Conservation (phyloP, 2,113 vertebrate genomes). For the Tragelaphus scriptus region DNA sequence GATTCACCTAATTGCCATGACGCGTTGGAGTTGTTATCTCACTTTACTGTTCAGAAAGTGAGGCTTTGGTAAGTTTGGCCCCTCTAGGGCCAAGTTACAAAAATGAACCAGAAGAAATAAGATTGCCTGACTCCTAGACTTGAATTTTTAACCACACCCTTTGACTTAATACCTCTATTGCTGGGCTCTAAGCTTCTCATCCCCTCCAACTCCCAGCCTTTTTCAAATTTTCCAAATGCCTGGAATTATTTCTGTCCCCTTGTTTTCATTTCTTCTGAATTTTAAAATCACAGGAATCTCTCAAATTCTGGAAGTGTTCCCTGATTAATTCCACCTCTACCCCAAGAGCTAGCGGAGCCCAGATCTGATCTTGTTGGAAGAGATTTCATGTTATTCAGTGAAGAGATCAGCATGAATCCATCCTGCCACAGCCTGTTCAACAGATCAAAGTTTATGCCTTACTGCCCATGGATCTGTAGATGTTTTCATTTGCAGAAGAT, state of each 20-base stretch:
- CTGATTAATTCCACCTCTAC: constrained; percentile 53
- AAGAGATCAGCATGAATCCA: neutral
- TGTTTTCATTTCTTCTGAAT: constrained; percentile 48
- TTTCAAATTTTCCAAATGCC: constrained; percentile 48
- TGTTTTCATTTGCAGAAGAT: neutral
- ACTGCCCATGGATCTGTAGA: neutral
- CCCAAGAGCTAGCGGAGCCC: neutral
- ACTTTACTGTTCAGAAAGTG: neutral
- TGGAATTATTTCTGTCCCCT: constrained; percentile 55
- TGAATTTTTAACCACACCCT: neutral
- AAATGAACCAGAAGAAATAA: neutral
- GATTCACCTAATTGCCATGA: neutral
- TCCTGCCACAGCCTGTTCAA: neutral
- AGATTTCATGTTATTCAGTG: neutral
- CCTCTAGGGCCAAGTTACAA: neutral
- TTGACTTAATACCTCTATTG: neutral
- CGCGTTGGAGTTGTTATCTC: neutral
- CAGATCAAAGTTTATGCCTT: neutral
- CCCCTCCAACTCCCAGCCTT: constrained; percentile 6
- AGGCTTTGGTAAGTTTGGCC: neutral
- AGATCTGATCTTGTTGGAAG: neutral
- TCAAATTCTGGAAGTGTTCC: constrained; percentile 21
- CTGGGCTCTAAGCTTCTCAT: neutral
- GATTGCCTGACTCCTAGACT: neutral
- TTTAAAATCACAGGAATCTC: constrained; percentile 50